Base-by-base conservation (phyloP, 2,113 vertebrate genomes). In the Prionailurus bengalensis region DNA sequence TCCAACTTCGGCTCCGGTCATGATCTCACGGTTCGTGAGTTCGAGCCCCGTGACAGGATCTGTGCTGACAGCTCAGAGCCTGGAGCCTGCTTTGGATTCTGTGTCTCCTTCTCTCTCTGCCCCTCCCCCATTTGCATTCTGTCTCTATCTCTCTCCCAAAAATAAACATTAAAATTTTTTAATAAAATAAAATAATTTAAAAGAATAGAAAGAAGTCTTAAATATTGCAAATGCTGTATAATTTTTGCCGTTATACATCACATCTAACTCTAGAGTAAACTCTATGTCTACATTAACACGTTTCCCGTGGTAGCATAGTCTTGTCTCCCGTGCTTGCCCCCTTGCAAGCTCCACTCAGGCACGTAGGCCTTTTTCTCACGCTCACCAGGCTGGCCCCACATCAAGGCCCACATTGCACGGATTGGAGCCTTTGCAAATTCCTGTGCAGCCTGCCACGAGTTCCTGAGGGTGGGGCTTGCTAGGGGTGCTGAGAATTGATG, bases 341-440 rank as follows among this genome's bases (percentile, higher is more conserved):
- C 61, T 78, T 3, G 8, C 42, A 45, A 7, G n/a, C 29, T 79
- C 61, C 33, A 7, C 14, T 48, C 23, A 19, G 1, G 53, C 51
- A 33, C 5, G 1, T 2, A 27, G n/a, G 15, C 4, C n/a, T 45
- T 7, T 36, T 65, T 61, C 48, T 79, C 4, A 6, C 1, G 17
- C 17, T 33, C 33, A 31, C 21, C 21, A 13, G n/a, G 36, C 74
- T 11, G 31, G 33, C 2, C 1, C 1, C 14, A 2, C 15, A 36
- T 29, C 39, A 48, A 19, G 58, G 8, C 36, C n/a, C 15, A 3
- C 13, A 4, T 39, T 55, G 17, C 9, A 9, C 13, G 33, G 73
- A 31, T 31, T 16, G 29, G 58, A 55, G 5, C 3, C 36, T 80
- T 73, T 39, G 12, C 58, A 81, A 66, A n/a, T 88, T 2, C 4